These are phyloP conservation scores for Turritopsis dohrnii DNA, from an alignment of 30 jellyfish, hydroid and myxozoan species.

Conservation along the genomic window DNA sequence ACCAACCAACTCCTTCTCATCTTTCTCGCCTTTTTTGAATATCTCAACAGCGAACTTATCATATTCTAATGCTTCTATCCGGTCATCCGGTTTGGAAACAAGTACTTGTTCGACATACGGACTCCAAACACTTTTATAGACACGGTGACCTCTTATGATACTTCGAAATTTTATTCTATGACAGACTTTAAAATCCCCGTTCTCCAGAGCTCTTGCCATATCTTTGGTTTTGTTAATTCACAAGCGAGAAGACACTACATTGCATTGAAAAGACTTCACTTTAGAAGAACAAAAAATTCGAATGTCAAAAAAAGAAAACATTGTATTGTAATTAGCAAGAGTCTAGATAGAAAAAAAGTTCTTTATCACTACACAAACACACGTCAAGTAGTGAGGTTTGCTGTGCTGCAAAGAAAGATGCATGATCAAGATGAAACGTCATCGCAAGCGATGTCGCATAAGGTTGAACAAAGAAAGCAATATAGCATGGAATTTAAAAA, in stretches of 20 bases:
- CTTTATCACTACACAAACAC: neutral
- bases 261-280: neutral
- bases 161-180: conserved; percentile 1
- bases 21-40: neutral
- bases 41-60: conserved; percentile 1
- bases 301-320: conserved; percentile 1
- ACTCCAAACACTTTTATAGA: neutral
- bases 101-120: conserved; percentile 2
- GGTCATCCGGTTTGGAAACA: neutral
- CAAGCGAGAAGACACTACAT: conserved; percentile 6
- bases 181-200: neutral
- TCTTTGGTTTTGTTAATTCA: no score
- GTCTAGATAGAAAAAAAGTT: neutral
- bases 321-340: conserved; percentile 7
- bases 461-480: conserved; percentile 22
- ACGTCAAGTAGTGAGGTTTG: conserved; percentile 1
- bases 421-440: conserved; percentile 5
- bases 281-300: neutral
- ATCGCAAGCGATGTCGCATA: conserved; percentile 16
- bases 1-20: conserved; percentile 5
- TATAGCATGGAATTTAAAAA: conserved; percentile 20
- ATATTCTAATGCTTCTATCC: neutral
- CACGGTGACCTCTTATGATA: conserved; percentile 5
- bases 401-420: neutral
- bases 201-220: neutral